phyloP scores from a whole-genome alignment of 1,140 invertebrate genomes.

The Euura lappo region DNA sequence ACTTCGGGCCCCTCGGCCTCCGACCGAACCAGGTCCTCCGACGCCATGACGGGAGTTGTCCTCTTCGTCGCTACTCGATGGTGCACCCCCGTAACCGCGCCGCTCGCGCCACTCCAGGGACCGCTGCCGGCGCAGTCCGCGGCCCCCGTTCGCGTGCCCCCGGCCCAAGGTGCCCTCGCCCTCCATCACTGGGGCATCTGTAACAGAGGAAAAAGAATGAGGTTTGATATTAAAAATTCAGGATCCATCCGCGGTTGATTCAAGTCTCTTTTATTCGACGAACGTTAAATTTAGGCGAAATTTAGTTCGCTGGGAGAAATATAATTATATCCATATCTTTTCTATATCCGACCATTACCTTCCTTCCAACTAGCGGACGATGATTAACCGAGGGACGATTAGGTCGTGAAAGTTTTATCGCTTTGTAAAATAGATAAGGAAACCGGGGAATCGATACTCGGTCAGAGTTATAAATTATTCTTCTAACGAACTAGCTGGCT shows the following conservation, averaged over 20 bases:
- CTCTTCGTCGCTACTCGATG: slow-evolving; percentile 69
- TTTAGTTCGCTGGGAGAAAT: too few species aligned
- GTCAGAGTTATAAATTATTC: too few species aligned
- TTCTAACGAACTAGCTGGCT: too few species aligned
- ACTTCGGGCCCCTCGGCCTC: slow-evolving; percentile 58
- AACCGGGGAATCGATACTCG: too few species aligned
- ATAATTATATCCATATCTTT: too few species aligned
- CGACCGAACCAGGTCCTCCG: slow-evolving; percentile 38
- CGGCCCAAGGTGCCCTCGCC: slow-evolving; percentile 56
- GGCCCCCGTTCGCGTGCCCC: slow-evolving; percentile 50
- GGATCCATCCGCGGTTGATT: too few species aligned
- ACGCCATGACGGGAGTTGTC: slow-evolving; percentile 62
- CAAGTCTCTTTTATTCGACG: background rate
- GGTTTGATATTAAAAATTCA: background rate
- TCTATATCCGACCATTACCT: too few species aligned
- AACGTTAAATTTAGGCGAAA: background rate
- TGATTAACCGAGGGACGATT: too few species aligned
- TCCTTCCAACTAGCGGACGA: too few species aligned
- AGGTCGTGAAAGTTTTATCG: too few species aligned
- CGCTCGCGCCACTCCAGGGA: slow-evolving; percentile 69
- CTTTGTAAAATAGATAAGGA: too few species aligned
- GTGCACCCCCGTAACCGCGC: slow-evolving; percentile 59
- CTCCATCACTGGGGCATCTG: slow-evolving; percentile 60
- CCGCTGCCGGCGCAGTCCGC: slow-evolving; percentile 65
- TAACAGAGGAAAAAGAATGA: background rate